Evolutionary conservation across 1,140 invertebrate genomes (phyloP).

Genomic region (Anoplophora glabripennis): DNA sequence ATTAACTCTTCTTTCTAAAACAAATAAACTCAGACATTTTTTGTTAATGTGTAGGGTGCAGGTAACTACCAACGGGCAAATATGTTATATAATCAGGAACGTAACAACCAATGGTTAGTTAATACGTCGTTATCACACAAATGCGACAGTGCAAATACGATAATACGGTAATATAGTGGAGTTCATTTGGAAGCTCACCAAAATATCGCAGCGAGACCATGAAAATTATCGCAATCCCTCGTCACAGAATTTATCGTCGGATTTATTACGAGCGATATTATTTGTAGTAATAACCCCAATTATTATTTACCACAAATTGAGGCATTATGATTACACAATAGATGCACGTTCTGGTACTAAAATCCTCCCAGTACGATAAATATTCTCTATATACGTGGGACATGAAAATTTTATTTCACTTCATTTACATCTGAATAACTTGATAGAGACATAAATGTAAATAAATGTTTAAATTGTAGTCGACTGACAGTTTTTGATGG

Average conservation of each 20-base stretch:
- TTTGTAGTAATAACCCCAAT: constrained; percentile 21
- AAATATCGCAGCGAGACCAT: constrained; percentile 10
- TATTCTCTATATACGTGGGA: constrained; percentile 10
- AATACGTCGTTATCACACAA: too few relatives aligned
- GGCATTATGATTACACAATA: constrained; percentile 10
- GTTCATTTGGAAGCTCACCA: constrained; percentile 18
- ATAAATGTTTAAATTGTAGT: not conserved
- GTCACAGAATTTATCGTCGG: constrained; percentile 14
- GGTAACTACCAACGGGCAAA: too few relatives aligned
- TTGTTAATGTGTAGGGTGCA: too few relatives aligned
- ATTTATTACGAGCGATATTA: constrained; percentile 15
- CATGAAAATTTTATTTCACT: constrained; percentile 1
- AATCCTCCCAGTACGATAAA: constrained; percentile 14
- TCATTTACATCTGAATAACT: not conserved
- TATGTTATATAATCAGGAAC: too few relatives aligned
- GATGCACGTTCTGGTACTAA: constrained; percentile 9
- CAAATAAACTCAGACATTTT: too few relatives aligned
- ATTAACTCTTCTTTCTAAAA: too few relatives aligned
- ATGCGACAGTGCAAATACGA: not conserved
- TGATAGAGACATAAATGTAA: constrained; percentile 7
- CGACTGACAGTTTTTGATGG: too few relatives aligned
- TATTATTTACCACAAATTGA: constrained; percentile 21
- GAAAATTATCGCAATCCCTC: constrained; percentile 22
- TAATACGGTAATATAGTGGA: constrained; percentile 12
- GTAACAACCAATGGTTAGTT: too few relatives aligned